Evolutionary conservation across 2,113 vertebrate species (phyloP), one percentile per base, ranked within the genome.

Genomic region (Ceratotherium simum): DNA sequence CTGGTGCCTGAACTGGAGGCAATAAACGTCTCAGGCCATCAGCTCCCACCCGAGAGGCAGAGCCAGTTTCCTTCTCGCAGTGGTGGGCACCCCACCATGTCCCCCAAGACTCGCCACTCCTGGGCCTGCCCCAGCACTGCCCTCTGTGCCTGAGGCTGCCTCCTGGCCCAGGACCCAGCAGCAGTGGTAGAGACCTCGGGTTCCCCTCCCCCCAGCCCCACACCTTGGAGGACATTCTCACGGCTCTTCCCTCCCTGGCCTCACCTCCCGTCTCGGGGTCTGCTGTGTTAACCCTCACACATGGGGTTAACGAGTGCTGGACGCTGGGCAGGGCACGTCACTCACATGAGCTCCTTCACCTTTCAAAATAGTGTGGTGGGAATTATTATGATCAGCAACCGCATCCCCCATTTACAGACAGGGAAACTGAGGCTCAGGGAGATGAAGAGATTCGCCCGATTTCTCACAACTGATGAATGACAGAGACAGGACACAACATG

Each of bases 61-160:
- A 12, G 33, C 64, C 33, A 18, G 14, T 6, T 12, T 12, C 31
- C 65, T 17, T 29, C 12, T 3, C 5, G 48, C 48, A 56, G n/a
- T 2, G 3, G 65, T 1, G 2, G 8, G 16, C 14, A 58, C 78
- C 54, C 54, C 0, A 16, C 65, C 31, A 56, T 3, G 0, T 25
- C 20, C 6, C 11, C 1, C 46, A 6, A 14, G 75, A 29, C 75
- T 78, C 17, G 6, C 75, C 75, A 12, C 75, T 33, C 75, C 1
- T 0, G 48, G 65, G 46, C 54, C 78, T 58, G 54, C 21, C 79
- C 25, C n/a, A 0, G 13, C 56, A 39, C 67, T 36, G 67, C 67
- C 33, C 67, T 69, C 67, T 10, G 33, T 4, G 67, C 67, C 33
- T 7, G 31, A 36, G 33, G 31, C 65, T 69, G 31, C 17, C 17